These are phyloP conservation scores for Trochalopteron elliotii DNA, from an alignment of 2,113 vertebrate species.

Conservation along the genomic window DNA sequence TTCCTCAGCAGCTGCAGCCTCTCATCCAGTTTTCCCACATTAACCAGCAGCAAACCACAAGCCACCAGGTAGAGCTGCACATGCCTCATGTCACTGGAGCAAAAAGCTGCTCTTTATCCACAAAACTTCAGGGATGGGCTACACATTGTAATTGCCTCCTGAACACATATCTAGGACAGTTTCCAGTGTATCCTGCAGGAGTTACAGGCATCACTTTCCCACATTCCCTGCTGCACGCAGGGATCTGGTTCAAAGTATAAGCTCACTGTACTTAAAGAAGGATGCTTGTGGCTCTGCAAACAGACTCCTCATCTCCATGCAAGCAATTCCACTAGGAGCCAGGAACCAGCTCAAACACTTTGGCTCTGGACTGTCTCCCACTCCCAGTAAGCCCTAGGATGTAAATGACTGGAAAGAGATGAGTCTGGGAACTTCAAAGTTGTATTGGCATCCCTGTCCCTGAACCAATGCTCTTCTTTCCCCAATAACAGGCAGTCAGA, in stretches of 20 bases:
- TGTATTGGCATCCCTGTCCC: rapidly evolving
- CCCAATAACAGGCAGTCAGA: neutral
- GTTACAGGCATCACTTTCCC: neutral
- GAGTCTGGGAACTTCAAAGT: neutral
- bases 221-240: rapidly evolving
- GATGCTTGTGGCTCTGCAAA: neutral
- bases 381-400: neutral
- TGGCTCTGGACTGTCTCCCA: neutral
- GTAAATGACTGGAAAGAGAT: neutral
- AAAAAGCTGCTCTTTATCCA: neutral
- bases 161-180: neutral
- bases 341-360: neutral
- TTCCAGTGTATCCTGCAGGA: neutral
- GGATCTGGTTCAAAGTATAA: neutral
- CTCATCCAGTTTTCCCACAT: neutral
- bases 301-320: neutral
- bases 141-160: neutral
- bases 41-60: neutral
- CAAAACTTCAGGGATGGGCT: neutral
- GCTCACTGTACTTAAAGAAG: neutral
- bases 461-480: neutral
- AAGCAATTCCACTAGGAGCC: neutral
- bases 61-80: neutral
- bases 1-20: neutral
- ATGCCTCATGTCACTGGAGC: neutral